Evolutionary conservation across 2,888 invertebrate species (phyloP), one percentile per base, ranked within the genome.

Genomic region (Pseudanteris insignis): DNA sequence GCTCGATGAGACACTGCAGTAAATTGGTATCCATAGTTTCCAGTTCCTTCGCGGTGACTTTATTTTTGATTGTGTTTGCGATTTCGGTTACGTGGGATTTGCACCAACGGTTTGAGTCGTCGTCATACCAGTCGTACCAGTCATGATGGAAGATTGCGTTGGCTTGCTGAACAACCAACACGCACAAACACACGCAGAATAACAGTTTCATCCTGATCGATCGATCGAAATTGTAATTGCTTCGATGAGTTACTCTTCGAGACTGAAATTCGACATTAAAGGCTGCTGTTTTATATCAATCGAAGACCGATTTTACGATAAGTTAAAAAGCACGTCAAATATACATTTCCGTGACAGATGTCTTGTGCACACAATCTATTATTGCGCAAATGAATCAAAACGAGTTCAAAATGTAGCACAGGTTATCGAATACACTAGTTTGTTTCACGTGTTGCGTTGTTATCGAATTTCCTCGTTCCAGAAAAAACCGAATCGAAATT

Each of bases 371-470:
- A 59, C 34, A 30, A 28, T 38, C n/a, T 30, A 18, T 47, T 28
- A 14, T 58, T 58, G 48, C 50, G 58, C 21, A 51, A 59, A 51
- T 46, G 30, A 33, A 12, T 30, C 25, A 30, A 43, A 46, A 47
- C 43, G n/a, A 24, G 26, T 3, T 10, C 8, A 9, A n/a, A n/a
- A n/a, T n/a, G n/a, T n/a, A n/a, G n/a, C n/a, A n/a, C n/a, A n/a
- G n/a, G n/a, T n/a, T n/a, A n/a, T n/a, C n/a, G n/a, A n/a, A n/a
- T n/a, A n/a, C n/a, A n/a, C n/a, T n/a, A n/a, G n/a, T n/a, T n/a
- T n/a, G n/a, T n/a, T n/a, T n/a, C n/a, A n/a, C n/a, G 10, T 2
- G 7, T 32, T 32, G 28, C 38, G 9, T 28, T 25, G n/a, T 5
- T 37, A 21, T n/a, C n/a, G n/a, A n/a, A n/a, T n/a, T n/a, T n/a